Evolutionary conservation across 2,888 invertebrate species (phyloP).

Genomic region (Sylvicola fuscatus): DNA sequence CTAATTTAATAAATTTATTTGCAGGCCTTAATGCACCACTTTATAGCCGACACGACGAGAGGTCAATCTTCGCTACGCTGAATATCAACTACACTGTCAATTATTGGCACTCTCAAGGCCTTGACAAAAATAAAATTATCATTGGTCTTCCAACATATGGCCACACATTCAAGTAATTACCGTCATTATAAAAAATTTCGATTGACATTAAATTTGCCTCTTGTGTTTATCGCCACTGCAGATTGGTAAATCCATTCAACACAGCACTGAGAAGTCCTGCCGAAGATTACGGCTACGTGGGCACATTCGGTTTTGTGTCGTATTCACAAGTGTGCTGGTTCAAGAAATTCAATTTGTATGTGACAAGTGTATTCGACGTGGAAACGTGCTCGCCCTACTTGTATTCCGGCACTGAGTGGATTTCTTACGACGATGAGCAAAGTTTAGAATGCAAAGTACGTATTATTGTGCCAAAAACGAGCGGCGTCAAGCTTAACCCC

Average conservation of each 20-base stretch:
- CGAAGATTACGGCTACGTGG: constrained; percentile 42
- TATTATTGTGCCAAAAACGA: background rate
- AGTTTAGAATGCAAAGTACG: constrained; percentile 38
- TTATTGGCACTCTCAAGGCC: constrained; percentile 55
- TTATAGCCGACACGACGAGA: constrained; percentile 36
- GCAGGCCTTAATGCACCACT: constrained; percentile 62
- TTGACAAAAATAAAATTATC: constrained; percentile 56
- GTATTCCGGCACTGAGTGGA: constrained; percentile 50
- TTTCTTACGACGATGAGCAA: constrained; percentile 54
- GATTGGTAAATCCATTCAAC: constrained; percentile 44
- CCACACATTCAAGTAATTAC: constrained; percentile 53
- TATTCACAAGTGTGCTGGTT: constrained; percentile 52
- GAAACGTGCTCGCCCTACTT: constrained; percentile 60
- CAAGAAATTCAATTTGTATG: constrained; percentile 27
- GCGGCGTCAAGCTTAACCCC: background rate
- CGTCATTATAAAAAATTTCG: constrained; percentile 9
- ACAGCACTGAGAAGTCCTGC: constrained; percentile 49
- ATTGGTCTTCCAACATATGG: constrained; percentile 80
- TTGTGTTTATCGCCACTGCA: too few relatives aligned
- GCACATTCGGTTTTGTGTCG: constrained; percentile 45
- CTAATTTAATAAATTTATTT: too few relatives aligned
- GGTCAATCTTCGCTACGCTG: constrained; percentile 41
- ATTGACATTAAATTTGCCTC: background rate
- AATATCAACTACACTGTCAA: constrained; percentile 66
- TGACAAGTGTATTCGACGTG: constrained; percentile 37